Percentiles rank a stretch among this genome's conserved stretches.
These are phyloP conservation scores for Syrphus vitripennis DNA, from an alignment of 2,888 invertebrate genomes.

Conservation along the genomic window DNA sequence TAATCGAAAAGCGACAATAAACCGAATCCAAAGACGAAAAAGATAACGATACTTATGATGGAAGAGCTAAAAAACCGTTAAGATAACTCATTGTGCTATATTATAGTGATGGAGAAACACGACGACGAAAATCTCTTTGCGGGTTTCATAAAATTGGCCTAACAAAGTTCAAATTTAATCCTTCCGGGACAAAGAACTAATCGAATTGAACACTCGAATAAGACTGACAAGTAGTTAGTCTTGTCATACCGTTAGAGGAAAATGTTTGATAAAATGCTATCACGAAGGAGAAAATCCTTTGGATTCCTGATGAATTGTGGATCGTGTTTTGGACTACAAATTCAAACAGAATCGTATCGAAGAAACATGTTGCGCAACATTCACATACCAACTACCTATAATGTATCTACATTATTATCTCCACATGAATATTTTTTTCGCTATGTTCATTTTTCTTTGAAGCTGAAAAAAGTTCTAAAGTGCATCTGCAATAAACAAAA, in stretches of 20 bases:
- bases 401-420: too few relatives aligned
- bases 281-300: constrained; percentile 11
- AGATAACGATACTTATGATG: constrained; percentile 38
- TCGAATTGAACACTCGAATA: constrained; percentile 66
- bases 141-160: constrained; percentile 9
- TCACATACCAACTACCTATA: too few relatives aligned
- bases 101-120: not conserved
- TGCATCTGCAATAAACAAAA: too few relatives aligned
- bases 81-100: not conserved
- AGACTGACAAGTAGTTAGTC: constrained; percentile 53
- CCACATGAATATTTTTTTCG: too few relatives aligned
- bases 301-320: constrained; percentile 54
- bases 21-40: not conserved
- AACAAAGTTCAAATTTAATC: not conserved
- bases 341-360: not conserved
- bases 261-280: constrained; percentile 5
- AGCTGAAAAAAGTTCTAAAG: too few relatives aligned
- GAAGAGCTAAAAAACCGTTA: constrained; percentile 27
- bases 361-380: constrained; percentile 22
- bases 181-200: constrained; percentile 25
- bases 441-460: too few relatives aligned
- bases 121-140: constrained; percentile 7
- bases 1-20: constrained; percentile 44
- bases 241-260: constrained; percentile 47
- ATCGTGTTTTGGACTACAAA: not conserved